phyloP scores from a whole-genome alignment of 64 coral and sea anemone species.

The Stylophora pistillata region DNA sequence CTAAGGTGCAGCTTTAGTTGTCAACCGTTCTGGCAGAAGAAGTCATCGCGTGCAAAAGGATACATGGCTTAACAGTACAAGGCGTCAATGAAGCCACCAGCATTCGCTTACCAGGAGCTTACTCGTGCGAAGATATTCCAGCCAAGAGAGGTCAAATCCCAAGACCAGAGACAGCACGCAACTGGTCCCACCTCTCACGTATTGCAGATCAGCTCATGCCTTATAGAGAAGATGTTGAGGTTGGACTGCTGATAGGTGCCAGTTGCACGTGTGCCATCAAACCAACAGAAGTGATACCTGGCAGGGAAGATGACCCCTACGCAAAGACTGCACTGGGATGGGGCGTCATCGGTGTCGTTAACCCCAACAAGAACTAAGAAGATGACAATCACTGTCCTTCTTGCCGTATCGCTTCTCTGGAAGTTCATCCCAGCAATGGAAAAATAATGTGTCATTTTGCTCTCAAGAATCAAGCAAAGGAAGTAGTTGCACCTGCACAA shows the following conservation, averaged over 20 bases:
- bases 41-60: no score
- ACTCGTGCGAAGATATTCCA: not conserved
- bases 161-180: constrained; percentile 11
- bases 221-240: not conserved
- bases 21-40: no score
- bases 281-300: not conserved
- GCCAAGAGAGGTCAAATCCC: not conserved
- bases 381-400: not conserved
- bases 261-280: not conserved
- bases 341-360: not conserved
- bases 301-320: not conserved
- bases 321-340: not conserved
- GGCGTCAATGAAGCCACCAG: no score
- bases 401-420: not conserved
- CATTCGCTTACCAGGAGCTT: no score
- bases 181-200: not conserved
- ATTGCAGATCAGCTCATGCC: not conserved
- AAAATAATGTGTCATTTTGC: not conserved
- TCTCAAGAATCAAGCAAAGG: not conserved
- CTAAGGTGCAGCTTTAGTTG: no score
- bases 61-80: not conserved
- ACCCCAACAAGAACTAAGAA: not conserved
- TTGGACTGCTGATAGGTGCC: not conserved
- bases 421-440: not conserved
- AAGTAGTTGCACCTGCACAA: constrained; percentile 5